Conservation (phyloP, 1,140 invertebrate species). For the Vanessa tameamea region DNA sequence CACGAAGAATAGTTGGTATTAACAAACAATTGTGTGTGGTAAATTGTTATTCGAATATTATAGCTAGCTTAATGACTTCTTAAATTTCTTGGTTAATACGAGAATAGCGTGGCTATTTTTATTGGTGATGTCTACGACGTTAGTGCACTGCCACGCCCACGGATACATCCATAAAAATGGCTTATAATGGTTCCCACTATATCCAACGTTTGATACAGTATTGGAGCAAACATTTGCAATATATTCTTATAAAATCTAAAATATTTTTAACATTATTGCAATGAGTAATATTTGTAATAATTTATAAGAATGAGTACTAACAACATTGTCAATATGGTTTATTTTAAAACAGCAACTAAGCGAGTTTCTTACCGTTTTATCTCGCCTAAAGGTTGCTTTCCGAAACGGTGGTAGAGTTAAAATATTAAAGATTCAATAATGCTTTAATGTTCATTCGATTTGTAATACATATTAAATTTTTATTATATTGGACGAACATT, state of each 20-base stretch:
- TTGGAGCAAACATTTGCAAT: constrained; percentile 6
- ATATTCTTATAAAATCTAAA: not conserved
- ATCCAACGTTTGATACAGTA: constrained; percentile 33
- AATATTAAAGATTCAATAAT: too few relatives aligned
- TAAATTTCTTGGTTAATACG: constrained; percentile 52
- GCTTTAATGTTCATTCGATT: too few relatives aligned
- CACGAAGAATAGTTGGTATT: too few relatives aligned
- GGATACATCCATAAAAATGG: constrained; percentile 27
- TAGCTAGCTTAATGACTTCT: constrained; percentile 19
- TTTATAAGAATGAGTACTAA: too few relatives aligned
- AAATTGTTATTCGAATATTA: not conserved
- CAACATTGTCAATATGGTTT: too few relatives aligned
- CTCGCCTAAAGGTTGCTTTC: too few relatives aligned
- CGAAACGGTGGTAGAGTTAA: too few relatives aligned
- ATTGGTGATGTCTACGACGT: constrained; percentile 45
- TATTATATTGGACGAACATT: not conserved
- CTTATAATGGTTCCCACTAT: constrained; percentile 30
- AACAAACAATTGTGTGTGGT: too few relatives aligned
- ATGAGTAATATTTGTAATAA: too few relatives aligned
- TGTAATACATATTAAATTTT: not conserved
- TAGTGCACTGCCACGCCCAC: constrained; percentile 46
- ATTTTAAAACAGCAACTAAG: too few relatives aligned
- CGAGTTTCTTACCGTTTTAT: too few relatives aligned
- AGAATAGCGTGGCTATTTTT: constrained; percentile 61
- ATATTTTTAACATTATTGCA: too few relatives aligned